Evolutionary conservation across 2,888 invertebrate genomes (phyloP).

Genomic region (Rotaria socialis): DNA sequence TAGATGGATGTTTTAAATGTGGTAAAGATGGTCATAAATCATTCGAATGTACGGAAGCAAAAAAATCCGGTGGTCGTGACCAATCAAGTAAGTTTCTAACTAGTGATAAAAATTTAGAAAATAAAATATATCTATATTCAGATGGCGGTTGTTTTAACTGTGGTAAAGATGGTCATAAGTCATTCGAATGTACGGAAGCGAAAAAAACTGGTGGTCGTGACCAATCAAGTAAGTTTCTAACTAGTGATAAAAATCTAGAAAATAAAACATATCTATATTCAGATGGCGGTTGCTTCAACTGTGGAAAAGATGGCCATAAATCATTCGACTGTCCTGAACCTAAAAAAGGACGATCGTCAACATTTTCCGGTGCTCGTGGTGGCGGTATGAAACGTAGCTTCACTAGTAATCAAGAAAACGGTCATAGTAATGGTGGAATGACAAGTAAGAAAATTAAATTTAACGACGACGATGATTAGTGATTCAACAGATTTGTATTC

Average conservation of each 20-base stretch:
- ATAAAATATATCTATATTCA: too few relatives aligned
- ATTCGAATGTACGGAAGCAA: background rate
- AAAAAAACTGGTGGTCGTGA: background rate
- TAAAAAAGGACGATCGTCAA: background rate
- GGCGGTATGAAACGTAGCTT: conserved; percentile 31
- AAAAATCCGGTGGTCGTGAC: background rate
- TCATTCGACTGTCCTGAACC: background rate
- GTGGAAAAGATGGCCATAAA: background rate
- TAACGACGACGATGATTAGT: background rate
- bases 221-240: too few relatives aligned
- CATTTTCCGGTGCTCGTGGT: background rate
- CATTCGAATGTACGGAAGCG: background rate
- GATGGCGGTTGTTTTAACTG: conserved; percentile 27
- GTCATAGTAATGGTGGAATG: background rate
- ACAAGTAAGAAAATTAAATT: background rate
- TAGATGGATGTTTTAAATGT: conserved; percentile 18
- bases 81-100: too few relatives aligned
- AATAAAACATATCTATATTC: too few relatives aligned
- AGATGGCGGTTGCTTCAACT: conserved; percentile 17
- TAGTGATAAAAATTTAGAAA: too few relatives aligned
- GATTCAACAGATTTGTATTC: background rate
- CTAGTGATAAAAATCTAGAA: too few relatives aligned
- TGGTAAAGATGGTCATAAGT: background rate
- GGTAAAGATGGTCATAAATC: background rate
- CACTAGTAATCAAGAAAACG: background rate